Percentiles rank a stretch among this genome's conserved stretches.
phyloP scores from a whole-genome alignment of 2,113 vertebrate species.

The Camelus bactrianus region DNA sequence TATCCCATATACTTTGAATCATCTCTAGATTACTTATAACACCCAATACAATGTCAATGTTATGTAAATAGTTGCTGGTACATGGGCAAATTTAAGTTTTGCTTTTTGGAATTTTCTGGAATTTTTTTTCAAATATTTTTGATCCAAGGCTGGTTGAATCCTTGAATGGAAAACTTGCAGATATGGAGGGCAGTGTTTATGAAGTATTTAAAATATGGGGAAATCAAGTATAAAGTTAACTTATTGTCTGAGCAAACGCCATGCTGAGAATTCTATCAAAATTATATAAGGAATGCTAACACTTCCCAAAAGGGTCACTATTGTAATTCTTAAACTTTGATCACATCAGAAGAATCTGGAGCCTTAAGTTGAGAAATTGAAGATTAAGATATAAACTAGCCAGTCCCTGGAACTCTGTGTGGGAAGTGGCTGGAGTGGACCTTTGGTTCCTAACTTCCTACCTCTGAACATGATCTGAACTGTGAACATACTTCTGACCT shows the following conservation, averaged over 20 bases:
- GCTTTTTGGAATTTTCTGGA: not conserved
- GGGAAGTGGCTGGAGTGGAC: not conserved
- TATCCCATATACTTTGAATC: not conserved
- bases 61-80: not conserved
- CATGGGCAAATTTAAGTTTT: not conserved
- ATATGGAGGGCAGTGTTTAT: not conserved
- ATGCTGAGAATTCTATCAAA: constrained; percentile 17
- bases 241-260: not conserved
- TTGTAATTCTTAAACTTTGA: constrained; percentile 37
- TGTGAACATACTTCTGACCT: not conserved
- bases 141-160: not conserved
- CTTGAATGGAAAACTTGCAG: not conserved
- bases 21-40: not conserved
- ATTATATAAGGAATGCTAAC: not conserved
- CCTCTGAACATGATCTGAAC: not conserved
- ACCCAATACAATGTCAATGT: not conserved
- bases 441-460: not conserved
- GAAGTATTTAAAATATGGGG: constrained; percentile 8
- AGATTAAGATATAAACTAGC: not conserved
- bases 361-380: not conserved
- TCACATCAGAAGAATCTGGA: constrained; percentile 22
- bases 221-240: not conserved
- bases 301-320: not conserved
- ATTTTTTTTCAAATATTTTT: not conserved
- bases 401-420: not conserved